A percentile compares a stretch with the other conserved stretches of the same genome.
These are phyloP conservation scores for Phoebastria nigripes DNA, from an alignment of 2,797 vertebrate genomes.

Conservation along the genomic window DNA sequence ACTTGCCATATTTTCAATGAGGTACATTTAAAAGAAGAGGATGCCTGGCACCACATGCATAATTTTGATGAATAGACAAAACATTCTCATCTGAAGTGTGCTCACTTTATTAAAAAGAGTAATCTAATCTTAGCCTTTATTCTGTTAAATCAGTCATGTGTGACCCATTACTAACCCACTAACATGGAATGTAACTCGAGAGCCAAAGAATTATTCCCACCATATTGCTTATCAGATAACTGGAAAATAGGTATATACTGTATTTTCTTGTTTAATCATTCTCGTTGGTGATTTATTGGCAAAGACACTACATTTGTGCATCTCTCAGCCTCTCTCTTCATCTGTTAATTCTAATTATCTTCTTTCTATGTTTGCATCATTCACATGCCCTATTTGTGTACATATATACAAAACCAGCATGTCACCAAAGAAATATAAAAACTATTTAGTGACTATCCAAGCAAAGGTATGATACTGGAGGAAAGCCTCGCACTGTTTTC, in stretches of 20 bases:
- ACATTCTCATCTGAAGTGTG: constrained; percentile 14
- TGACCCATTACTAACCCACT: constrained; percentile 66
- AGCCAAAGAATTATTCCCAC: constrained; percentile 62
- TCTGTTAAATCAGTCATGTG: constrained; percentile 64
- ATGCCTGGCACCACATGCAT: constrained; percentile 33
- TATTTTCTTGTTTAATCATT: constrained; percentile 58
- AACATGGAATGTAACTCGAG: constrained; percentile 58
- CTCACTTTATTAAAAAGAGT: constrained; percentile 64
- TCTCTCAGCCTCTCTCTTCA: not conserved
- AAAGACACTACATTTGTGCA: constrained; percentile 27
- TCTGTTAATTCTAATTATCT: constrained; percentile 43
- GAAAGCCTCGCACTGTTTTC: not conserved
- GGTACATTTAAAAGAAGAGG: constrained; percentile 33
- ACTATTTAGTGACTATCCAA: not conserved
- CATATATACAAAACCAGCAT: not conserved
- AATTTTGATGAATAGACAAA: constrained; percentile 51
- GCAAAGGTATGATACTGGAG: not conserved
- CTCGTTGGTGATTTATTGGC: constrained; percentile 45
- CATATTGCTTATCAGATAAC: constrained; percentile 55
- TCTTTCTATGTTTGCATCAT: not conserved
- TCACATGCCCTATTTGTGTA: not conserved
- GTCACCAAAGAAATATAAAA: not conserved
- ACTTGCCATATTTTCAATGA: constrained; percentile 55
- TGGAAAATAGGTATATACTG: constrained; percentile 49
- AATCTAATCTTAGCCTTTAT: constrained; percentile 67